phyloP scores from a whole-genome alignment of 2,113 vertebrate species.

The Elephas maximus region DNA sequence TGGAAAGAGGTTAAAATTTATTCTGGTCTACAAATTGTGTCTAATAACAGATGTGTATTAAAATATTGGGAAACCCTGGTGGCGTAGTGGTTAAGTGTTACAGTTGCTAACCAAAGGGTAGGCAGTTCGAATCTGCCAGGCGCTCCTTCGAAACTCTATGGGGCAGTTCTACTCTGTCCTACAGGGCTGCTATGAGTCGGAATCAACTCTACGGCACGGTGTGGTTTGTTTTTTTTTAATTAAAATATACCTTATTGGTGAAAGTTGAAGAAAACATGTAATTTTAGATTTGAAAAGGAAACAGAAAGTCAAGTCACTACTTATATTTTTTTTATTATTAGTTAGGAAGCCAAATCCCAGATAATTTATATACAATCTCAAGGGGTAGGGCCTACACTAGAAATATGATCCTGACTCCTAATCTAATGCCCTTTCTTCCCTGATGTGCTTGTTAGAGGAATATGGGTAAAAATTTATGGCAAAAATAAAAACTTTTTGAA shows the following conservation, averaged over 20 bases:
- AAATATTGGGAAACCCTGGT: background rate
- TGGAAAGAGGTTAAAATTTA: background rate
- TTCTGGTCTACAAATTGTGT: background rate
- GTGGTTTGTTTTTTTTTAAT: too few relatives aligned
- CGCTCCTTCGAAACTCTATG: too few relatives aligned
- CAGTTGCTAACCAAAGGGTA: too few relatives aligned
- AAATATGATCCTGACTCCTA: background rate
- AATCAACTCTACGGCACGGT: too few relatives aligned
- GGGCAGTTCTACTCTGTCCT: too few relatives aligned
- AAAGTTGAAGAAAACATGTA: constrained; percentile 2
- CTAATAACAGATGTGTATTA: background rate
- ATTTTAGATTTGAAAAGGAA: background rate
- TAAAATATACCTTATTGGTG: background rate
- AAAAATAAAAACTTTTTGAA: constrained; percentile 17
- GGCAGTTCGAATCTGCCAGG: too few relatives aligned
- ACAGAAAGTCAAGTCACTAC: background rate
- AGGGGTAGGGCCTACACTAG: background rate
- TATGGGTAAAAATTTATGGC: background rate
- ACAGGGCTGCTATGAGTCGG: too few relatives aligned
- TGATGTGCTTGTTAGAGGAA: background rate
- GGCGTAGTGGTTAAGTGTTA: too few relatives aligned
- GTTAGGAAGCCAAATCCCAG: background rate
- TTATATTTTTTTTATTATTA: background rate
- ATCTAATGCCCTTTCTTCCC: background rate
- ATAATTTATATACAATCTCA: background rate